These are phyloP conservation scores for Uria aalge DNA, from an alignment of 2,113 vertebrate genomes.

Conservation along the genomic window DNA sequence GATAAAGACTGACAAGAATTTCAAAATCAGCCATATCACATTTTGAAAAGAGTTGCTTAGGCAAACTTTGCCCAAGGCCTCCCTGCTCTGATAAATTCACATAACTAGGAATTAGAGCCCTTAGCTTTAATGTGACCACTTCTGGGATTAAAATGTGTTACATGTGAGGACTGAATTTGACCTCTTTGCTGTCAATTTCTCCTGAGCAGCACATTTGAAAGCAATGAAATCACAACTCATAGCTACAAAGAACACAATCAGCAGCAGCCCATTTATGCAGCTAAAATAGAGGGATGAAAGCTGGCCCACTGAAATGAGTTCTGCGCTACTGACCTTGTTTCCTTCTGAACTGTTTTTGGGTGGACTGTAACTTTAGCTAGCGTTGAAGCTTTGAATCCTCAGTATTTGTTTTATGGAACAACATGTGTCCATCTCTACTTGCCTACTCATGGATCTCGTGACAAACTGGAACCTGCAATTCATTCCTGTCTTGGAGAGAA, in stretches of 20 bases:
- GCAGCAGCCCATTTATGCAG: not conserved
- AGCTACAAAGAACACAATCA: not conserved
- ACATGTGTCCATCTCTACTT: not conserved
- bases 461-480: not conserved
- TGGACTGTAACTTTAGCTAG: not conserved
- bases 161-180: not conserved
- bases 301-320: not conserved
- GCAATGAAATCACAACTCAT: not conserved
- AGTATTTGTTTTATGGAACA: not conserved
- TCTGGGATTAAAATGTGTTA: not conserved
- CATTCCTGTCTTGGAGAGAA: not conserved
- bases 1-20: not conserved
- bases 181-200: not conserved
- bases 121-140: not conserved
- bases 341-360: not conserved
- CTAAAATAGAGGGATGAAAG: not conserved
- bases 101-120: not conserved
- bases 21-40: not conserved
- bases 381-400: not conserved
- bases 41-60: not conserved
- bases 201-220: not conserved
- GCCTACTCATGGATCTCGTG: not conserved
- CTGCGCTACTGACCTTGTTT: not conserved
- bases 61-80: not conserved
- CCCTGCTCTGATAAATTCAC: not conserved